Percentiles rank a stretch among this genome's conserved stretches.
phyloP scores from a whole-genome alignment of 2,797 vertebrate species.

The Chaenodraco wilsoni region DNA sequence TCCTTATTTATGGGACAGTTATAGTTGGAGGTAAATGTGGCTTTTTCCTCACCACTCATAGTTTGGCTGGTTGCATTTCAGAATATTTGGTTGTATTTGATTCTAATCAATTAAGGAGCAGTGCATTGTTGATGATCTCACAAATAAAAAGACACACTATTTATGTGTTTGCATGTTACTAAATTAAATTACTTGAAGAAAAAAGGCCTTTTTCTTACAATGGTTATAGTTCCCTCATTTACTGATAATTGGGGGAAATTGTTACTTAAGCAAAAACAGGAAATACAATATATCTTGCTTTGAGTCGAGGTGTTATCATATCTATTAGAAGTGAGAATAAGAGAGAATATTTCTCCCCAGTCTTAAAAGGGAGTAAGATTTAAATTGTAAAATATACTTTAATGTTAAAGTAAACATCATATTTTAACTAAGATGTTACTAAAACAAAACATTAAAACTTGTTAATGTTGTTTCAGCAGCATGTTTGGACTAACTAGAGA shows the following conservation, averaged over 20 bases:
- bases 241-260: no score
- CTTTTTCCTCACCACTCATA: neutral
- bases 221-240: no score
- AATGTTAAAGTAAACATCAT: no score
- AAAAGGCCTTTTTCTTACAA: no score
- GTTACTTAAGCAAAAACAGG: no score
- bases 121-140: neutral
- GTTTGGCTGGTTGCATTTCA: neutral
- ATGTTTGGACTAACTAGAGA: neutral
- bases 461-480: neutral
- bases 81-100: neutral
- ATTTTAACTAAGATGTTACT: neutral
- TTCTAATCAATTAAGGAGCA: neutral
- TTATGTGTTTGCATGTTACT: slow-evolving; percentile 1
- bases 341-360: no score
- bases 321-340: no score
- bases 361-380: no score
- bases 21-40: neutral
- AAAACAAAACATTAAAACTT: neutral
- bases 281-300: no score
- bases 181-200: neutral
- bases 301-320: no score
- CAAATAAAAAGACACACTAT: neutral
- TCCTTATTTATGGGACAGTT: neutral
- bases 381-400: no score